phyloP scores from a whole-genome alignment of 2,113 vertebrate genomes.

The Polyodon spathula region DNA sequence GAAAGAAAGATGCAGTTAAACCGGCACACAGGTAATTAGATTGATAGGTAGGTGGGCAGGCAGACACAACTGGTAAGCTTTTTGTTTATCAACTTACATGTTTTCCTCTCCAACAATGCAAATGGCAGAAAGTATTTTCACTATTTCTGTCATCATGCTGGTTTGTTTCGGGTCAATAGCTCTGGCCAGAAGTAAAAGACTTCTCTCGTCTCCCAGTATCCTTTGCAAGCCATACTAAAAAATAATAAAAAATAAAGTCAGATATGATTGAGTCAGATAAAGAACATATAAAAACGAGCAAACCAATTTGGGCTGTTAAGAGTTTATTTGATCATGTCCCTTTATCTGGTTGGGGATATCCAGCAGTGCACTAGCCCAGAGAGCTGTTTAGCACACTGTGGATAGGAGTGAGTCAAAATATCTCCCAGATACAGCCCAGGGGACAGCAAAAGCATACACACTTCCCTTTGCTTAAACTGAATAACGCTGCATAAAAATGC shows the following conservation, averaged over 20 bases:
- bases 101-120: constrained; percentile 93
- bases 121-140: constrained; percentile 92
- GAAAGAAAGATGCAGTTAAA: background rate
- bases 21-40: background rate
- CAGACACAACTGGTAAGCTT: background rate
- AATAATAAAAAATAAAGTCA: constrained; percentile 9
- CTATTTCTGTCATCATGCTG: constrained; percentile 92
- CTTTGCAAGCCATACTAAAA: constrained; percentile 85
- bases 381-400: too few species aligned
- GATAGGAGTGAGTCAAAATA: too few species aligned
- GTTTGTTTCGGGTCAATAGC: constrained; percentile 91
- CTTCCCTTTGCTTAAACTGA: too few species aligned
- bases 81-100: constrained; percentile 61
- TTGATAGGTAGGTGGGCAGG: background rate
- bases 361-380: too few species aligned
- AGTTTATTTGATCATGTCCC: too few species aligned
- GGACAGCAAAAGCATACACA: too few species aligned
- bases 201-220: constrained; percentile 84
- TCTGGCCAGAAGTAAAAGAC: constrained; percentile 77
- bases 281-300: too few species aligned
- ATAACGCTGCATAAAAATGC: too few species aligned
- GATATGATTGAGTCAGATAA: constrained; percentile 16
- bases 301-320: too few species aligned
- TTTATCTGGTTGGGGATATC: too few species aligned
- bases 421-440: too few species aligned